phyloP scores from a whole-genome alignment of 2,888 invertebrate species.

The Chromoteleia sp. region DNA sequence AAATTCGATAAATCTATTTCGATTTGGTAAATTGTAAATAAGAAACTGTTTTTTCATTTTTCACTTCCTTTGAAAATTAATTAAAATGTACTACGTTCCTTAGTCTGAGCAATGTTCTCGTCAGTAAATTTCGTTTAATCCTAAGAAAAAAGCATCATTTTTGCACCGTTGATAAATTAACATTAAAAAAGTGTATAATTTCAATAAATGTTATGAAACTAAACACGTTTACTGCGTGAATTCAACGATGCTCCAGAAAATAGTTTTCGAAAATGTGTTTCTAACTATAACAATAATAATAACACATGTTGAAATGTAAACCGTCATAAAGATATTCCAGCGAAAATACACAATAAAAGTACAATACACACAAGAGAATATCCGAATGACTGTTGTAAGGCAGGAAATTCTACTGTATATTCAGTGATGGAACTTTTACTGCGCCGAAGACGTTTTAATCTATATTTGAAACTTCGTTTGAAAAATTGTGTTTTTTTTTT shows the following conservation, averaged over 20 bases:
- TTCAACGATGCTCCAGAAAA: constrained; percentile 39
- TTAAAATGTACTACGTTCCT: constrained; percentile 5
- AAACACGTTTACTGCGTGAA: constrained; percentile 29
- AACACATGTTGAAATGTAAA: constrained; percentile 60
- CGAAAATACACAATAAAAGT: constrained; percentile 67
- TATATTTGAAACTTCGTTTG: constrained; percentile 38
- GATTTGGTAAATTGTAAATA: constrained; percentile 29
- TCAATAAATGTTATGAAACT: constrained; percentile 11
- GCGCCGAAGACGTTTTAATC: constrained; percentile 57
- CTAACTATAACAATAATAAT: constrained; percentile 61
- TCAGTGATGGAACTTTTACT: constrained; percentile 60
- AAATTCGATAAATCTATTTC: no score
- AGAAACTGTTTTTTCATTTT: background rate
- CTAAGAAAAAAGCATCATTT: constrained; percentile 23
- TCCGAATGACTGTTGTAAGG: constrained; percentile 60
- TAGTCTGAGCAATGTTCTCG: constrained; percentile 25
- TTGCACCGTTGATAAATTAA: constrained; percentile 5
- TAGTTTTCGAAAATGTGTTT: constrained; percentile 52
- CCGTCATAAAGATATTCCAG: constrained; percentile 60
- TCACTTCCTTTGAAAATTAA: background rate
- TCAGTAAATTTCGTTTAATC: constrained; percentile 21
- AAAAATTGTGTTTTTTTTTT: constrained; percentile 42
- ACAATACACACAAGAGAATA: constrained; percentile 56
- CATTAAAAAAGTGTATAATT: constrained; percentile 9
- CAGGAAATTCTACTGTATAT: constrained; percentile 58